Base-by-base conservation (phyloP, 1,140 invertebrate species). In the Heliconius eleuchia region DNA sequence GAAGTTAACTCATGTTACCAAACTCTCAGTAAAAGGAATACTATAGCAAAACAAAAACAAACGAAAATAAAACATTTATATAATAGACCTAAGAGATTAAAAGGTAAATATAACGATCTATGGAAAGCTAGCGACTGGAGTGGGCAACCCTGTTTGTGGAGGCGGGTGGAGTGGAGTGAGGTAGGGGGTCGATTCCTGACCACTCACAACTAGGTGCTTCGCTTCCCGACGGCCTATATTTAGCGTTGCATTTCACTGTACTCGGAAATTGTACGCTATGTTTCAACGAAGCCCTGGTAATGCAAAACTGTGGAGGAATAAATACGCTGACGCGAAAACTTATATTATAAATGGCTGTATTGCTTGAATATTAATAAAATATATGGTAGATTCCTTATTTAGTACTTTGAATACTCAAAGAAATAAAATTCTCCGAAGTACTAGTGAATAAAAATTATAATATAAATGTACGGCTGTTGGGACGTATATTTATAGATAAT, bases 201-300 rank as follows among this genome's bases (percentile, higher is more conserved):
- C 92, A 92, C 84, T 87, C 87, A 88, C 91, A 94, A 92, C 91
- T 84, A 85, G 84, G 83, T 83, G 82, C 81, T 72, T 81, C 84
- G 80, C 83, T 85, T 85, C 84, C 84, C 84, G 78, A 80, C 89
- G 89, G 84, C 87, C 91, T 94, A 94, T 94, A 94, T 93, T 94
- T 93, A 93, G 92, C 87, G 80, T 84, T 90, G 90, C 90, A 91
- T 89, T 91, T 90, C 85, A 81, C 84, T 75, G 86, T 86, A 86
- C 85, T 81, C 80, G 86, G 82, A 86, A 85, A 88, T 85, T 87
- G 83, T 85, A 88, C 86, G 83, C 84, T 78, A 84, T 82, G 79
- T 83, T 87, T 73, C 77, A 77, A 77, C 74, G 80, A 79, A 78
- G 71, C 74, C 60, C 66, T 74, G 80, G 60, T 16, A 66, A 27